These are phyloP conservation scores for Enteromius trimaculatus DNA, from an alignment of 2,797 vertebrate species.

Conservation along the genomic window DNA sequence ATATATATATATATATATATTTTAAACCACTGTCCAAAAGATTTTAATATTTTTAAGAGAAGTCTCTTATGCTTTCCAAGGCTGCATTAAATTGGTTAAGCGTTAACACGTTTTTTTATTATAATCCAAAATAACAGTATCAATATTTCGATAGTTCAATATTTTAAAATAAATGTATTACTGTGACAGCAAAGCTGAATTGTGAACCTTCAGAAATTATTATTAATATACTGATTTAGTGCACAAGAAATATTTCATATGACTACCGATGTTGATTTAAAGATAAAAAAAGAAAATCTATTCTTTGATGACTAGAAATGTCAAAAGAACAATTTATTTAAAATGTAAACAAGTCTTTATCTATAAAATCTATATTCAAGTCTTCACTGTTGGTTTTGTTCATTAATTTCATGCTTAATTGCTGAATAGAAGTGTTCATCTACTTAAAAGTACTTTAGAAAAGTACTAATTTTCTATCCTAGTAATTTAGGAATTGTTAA, in stretches of 20 bases:
- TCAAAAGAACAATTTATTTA: no score
- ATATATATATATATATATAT: no score
- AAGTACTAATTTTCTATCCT: not conserved
- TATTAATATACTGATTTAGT: not conserved
- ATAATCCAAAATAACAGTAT: not conserved
- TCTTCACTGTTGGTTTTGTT: not conserved
- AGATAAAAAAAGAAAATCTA: not conserved
- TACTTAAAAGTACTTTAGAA: not conserved
- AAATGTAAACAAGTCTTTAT: not conserved
- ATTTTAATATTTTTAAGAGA: not conserved
- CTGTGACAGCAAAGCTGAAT: not conserved
- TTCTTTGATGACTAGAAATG: no score
- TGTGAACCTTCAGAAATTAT: not conserved
- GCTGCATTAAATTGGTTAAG: not conserved
- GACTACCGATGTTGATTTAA: not conserved
- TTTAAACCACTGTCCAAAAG: not conserved
- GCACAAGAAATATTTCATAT: not conserved
- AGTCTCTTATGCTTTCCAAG: not conserved
- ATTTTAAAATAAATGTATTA: not conserved
- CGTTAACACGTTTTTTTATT: not conserved
- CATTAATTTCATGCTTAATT: not conserved
- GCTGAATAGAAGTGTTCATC: not conserved
- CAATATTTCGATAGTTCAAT: not conserved
- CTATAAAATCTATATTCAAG: not conserved
- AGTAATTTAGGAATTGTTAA: not conserved